Evolutionary conservation across 37 sponge, comb jelly and placozoan genomes (phyloP), one percentile per base, ranked within the genome.

Genomic region (Halisarca cf. caerulea): DNA sequence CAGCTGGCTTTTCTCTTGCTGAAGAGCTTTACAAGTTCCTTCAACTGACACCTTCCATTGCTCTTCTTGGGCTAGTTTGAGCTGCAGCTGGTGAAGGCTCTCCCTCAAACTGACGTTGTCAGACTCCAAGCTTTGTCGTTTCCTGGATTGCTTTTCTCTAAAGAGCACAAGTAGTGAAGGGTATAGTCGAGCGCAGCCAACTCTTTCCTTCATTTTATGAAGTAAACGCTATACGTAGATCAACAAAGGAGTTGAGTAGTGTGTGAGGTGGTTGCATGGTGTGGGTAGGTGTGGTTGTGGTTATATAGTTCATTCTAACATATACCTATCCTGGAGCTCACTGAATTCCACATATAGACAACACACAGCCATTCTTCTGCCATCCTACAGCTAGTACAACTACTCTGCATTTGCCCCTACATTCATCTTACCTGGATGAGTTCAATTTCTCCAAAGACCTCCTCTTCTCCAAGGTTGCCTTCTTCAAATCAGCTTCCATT

Each of bases 21-120:
- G 77, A 74, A 74, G 77, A 25, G 11, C 37, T 74, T 74, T 74
- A 37, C 77, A 74, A 0, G 42, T 40, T 2, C 36, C 18, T 25
- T 74, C 45, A 35, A 44, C 24, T 1, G 42, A 40, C 2, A 21
- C 44, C 45, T 37, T 74, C 77, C 77, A 74, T 37, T 36, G 43
- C 8, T 74, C 77, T 37, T 74, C 77, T 23, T 74, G 77, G n/a
- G 38, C 21, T 6, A 74, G 45, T 74, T 40, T 74, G n/a, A 74
- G 45, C 77, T 74, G 42, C 21, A 39, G 24, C 45, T 74, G 77
- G 15, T 74, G 77, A 1, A 74, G 17, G 2, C 36, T 37, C 7
- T 41, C 77, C 77, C 36, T 74, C 45, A 74, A 21, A 5, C 23
- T n/a, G 2, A 20, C 36, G n/a, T 36, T n/a, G 77, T 37, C 39